phyloP scores from a whole-genome alignment of 1,140 invertebrate species.

The Lasioglossum baleicum region DNA sequence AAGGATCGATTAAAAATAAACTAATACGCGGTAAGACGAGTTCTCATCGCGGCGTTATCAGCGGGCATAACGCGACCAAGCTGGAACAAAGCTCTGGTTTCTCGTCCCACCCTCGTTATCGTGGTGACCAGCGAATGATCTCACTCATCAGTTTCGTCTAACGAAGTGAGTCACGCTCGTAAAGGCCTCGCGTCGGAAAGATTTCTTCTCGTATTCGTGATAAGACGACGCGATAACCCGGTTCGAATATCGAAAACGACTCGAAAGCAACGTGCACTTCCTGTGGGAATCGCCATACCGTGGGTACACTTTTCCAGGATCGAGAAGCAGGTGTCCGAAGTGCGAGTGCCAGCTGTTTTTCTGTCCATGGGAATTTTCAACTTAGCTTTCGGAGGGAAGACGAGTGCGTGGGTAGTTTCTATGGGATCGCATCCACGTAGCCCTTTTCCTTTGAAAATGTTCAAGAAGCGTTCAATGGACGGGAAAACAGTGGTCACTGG shows the following conservation, averaged over 20 bases:
- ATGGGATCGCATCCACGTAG: not conserved
- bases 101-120: not conserved
- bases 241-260: no score
- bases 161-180: not conserved
- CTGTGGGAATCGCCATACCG: not conserved
- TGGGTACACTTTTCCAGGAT: not conserved
- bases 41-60: not conserved
- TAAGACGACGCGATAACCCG: not conserved
- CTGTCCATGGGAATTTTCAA: not conserved
- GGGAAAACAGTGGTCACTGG: no score
- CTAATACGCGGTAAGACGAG: not conserved
- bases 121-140: not conserved
- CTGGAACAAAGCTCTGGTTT: not conserved
- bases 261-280: not conserved
- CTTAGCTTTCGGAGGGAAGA: not conserved
- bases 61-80: not conserved
- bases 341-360: not conserved
- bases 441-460: not conserved
- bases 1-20: not conserved
- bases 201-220: not conserved
- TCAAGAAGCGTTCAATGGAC: not conserved
- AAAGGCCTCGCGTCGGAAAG: no score
- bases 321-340: not conserved
- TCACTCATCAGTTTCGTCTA: constrained; percentile 1
- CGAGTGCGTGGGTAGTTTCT: not conserved